phyloP scores from a whole-genome alignment of 2,888 invertebrate species.

The Dryobota labecula region DNA sequence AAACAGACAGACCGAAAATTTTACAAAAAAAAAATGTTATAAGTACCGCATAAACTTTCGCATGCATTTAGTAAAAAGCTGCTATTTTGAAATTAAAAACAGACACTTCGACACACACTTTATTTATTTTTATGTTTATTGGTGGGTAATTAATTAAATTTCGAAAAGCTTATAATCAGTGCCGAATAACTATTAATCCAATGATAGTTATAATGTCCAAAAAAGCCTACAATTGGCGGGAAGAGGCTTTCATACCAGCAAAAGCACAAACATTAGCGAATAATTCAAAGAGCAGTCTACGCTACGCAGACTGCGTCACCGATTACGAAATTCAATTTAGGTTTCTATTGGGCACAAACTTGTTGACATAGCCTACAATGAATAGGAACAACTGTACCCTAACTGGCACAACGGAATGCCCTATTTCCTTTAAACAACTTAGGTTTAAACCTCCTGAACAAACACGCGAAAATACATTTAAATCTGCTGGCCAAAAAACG shows the following conservation, averaged over 20 bases:
- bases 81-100: too few species aligned
- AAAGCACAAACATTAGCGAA: not conserved
- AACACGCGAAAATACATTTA: slow-evolving; percentile 25
- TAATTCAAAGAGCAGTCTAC: not conserved
- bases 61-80: too few species aligned
- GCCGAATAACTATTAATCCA: too few species aligned
- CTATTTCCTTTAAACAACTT: slow-evolving; percentile 23
- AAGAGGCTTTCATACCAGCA: not conserved
- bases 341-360: slow-evolving; percentile 26
- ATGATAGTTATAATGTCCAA: too few species aligned
- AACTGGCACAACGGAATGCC: slow-evolving; percentile 13
- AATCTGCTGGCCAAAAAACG: slow-evolving; percentile 44
- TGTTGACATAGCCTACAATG: slow-evolving; percentile 35
- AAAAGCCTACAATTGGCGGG: too few species aligned
- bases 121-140: too few species aligned
- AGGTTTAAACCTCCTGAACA: slow-evolving; percentile 27
- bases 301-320: not conserved
- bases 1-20: too few species aligned
- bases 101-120: too few species aligned
- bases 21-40: too few species aligned
- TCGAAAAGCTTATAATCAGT: too few species aligned
- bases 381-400: not conserved
- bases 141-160: too few species aligned
- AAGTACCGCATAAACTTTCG: too few species aligned
- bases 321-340: slow-evolving; percentile 17